Evolutionary conservation across 2,888 invertebrate genomes (phyloP).

Genomic region (Ennomos quercinarius): DNA sequence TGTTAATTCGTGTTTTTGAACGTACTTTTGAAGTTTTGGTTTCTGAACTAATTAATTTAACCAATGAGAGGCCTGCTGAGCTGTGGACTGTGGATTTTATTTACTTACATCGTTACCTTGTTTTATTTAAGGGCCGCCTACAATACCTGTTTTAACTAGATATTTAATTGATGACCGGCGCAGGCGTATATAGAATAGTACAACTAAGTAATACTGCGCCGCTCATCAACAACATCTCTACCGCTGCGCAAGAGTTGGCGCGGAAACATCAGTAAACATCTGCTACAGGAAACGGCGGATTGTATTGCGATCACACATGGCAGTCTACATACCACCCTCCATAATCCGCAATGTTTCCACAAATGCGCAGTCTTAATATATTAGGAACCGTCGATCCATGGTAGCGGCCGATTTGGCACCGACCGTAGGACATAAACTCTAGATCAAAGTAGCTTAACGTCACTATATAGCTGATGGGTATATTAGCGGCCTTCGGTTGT

Average conservation of each 20-base stretch:
- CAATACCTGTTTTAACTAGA: not conserved
- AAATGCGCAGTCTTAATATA: not conserved
- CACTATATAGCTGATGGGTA: slow-evolving; percentile 4
- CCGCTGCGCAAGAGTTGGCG: slow-evolving; percentile 15
- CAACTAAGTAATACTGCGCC: not conserved
- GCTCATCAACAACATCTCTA: not conserved
- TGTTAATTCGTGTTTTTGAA: no score
- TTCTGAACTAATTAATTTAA: no score
- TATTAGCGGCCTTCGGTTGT: slow-evolving; percentile 1
- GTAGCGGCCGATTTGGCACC: slow-evolving; percentile 12
- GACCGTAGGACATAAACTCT: slow-evolving; percentile 8
- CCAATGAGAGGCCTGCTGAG: no score
- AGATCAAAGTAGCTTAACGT: slow-evolving; percentile 8
- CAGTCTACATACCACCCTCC: not conserved
- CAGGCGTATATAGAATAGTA: no score
- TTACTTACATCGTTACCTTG: no score
- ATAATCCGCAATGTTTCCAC: slow-evolving; percentile 5
- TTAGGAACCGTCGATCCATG: not conserved
- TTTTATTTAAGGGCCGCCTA: no score
- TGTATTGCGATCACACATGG: slow-evolving; percentile 10
- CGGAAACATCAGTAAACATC: slow-evolving; percentile 11
- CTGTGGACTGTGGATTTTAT: no score
- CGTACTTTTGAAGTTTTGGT: no score
- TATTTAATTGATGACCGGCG: no score
- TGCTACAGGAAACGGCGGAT: slow-evolving; percentile 12